Evolutionary conservation across 2,113 vertebrate genomes (phyloP), one percentile per base, ranked within the genome.

Genomic region (Halcyon malimbica): DNA sequence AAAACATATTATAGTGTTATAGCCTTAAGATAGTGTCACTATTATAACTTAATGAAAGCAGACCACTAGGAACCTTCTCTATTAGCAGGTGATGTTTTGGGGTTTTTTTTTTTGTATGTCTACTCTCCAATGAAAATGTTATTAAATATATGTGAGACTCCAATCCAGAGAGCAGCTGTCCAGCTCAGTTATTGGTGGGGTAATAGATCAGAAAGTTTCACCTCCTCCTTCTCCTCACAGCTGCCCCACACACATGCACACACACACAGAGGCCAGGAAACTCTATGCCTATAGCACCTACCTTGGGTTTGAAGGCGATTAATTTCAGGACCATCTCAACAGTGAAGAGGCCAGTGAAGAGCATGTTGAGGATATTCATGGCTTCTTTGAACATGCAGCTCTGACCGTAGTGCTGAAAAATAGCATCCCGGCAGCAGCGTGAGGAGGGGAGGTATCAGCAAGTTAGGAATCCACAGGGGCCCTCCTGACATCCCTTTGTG

Each of bases 301-400:
- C 99, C 99, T 99, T 99, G 96, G 99, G 99, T 96, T 99, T 99
- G 98, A 99, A 99, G 98, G 99, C 99, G n/a, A 99, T 99, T 92
- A 99, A 98, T 84, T 99, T 99, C 92, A 99, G 98, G 97, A 99
- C 98, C 99, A 99, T 99, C 98, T 99, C 99, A 87, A 99, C 99
- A 4, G 99, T 99, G 98, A 99, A 99, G 95, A 99, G 99, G 57
- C 99, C 99, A 5, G 99, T 99, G 98, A 99, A 99, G 88, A 99
- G 98, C 99, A 99, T 99, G 98, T 99, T 99, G 96, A 99, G 99
- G 95, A 99, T 99, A 76, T 99, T 99, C 99, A 99, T 99, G 97
- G 99, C 99, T 79, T 99, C 98, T 93, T 99, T 99, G 98, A 99
- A 99, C 89, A 98, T 98, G 95, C 97, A 97, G 83, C 99, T 99